Conservation (phyloP, 2,113 vertebrate species). For the Chrysochloris asiatica region DNA sequence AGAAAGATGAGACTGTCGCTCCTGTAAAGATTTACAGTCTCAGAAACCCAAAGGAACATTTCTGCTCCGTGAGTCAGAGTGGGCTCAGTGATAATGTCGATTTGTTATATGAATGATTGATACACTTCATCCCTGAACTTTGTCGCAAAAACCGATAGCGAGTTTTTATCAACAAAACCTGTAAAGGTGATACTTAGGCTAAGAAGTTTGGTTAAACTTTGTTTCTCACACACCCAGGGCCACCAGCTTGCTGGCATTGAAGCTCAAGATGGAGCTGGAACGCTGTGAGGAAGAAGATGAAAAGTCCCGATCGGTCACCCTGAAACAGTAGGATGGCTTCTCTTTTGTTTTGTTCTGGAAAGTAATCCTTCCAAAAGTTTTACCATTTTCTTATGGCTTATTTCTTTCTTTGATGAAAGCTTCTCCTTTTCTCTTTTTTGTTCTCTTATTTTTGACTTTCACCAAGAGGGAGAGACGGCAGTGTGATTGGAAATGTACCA, state of each 20-base stretch:
- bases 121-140: neutral
- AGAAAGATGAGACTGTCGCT: too few species aligned
- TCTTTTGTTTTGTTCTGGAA: neutral
- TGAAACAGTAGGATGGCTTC: slow-evolving; percentile 82
- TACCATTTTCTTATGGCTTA: neutral
- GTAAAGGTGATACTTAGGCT: neutral
- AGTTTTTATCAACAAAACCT: neutral
- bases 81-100: too few species aligned
- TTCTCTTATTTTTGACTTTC: slow-evolving; percentile 28
- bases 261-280: slow-evolving; percentile 83
- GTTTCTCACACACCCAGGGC: slow-evolving; percentile 73
- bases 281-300: slow-evolving; percentile 82
- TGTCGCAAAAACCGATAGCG: neutral
- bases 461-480: neutral
- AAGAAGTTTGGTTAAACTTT: neutral
- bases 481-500: neutral
- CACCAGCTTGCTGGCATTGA: slow-evolving; percentile 86
- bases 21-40: too few species aligned
- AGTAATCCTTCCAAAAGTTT: neutral
- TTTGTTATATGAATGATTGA: neutral
- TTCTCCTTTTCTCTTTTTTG: neutral
- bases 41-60: too few species aligned
- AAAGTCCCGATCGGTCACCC: slow-evolving; percentile 83
- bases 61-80: too few species aligned
- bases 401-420: neutral